Base-by-base conservation (phyloP, 2,888 invertebrate genomes). In the Chirona hameri region DNA sequence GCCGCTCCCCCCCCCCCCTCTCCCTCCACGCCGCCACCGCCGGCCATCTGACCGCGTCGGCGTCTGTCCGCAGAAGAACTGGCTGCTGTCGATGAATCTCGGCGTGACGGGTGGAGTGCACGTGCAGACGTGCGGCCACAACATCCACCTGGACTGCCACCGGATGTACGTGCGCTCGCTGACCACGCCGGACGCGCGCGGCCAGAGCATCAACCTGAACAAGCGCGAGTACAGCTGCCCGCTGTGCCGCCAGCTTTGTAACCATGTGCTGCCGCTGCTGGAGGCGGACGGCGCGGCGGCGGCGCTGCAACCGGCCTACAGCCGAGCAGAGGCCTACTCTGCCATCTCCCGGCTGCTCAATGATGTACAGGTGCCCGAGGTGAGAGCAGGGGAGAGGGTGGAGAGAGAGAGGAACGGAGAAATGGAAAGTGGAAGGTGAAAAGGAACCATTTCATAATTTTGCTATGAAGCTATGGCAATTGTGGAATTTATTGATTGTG, bases 101-200 rank as follows among this genome's bases (percentile, higher is more conserved):
- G 95, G 95, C 7, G 95, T 94, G 92, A 95, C 95, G 88, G 95
- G 95, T 85, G 98, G 98, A 82, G 95, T 98, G 82, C 94, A 95
- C 88, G 95, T 96, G 82, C 95, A 95, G 89, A 95, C 98, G 1
- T 99, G 99, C 90, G 98, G 99, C 0, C 99, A 99, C 89, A 96
- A 97, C 89, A 91, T 99, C 83, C 99, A 99, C 90, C 91, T 98
- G 86, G 94, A 95, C 87, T 99, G 99, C 88, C 92, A 97, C 87
- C 93, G 94, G 87, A 93, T 96, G 0, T 99, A 99, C 90, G 90
- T 97, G 86, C 92, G 93, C 86, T 94, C 97, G 57, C 90, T 98
- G 84, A 91, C 93, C 86, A 92, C 92, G 84, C 93, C 93, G 85
- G 81, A 81, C 29, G 72, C 83, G 46, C 90, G 94, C 55, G 92